Evolutionary conservation across 92 coral and sea anemone genomes (phyloP), one percentile per base, ranked within the genome.

Genomic region (Ricordea florida): DNA sequence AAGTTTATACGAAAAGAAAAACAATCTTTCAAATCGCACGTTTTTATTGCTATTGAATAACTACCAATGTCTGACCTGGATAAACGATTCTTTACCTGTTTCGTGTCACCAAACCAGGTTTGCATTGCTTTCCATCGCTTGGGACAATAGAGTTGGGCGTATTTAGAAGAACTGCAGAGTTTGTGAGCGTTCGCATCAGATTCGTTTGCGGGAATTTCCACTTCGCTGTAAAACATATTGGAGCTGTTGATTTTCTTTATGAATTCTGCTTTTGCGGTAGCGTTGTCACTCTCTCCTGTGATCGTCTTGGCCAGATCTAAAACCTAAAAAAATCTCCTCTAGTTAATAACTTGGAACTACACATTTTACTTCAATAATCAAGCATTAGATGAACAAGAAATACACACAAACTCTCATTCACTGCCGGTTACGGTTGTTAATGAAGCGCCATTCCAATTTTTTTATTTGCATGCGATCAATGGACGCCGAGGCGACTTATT

Each of bases 121-220:
- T 76, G 47, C 87, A 85, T 85, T 5, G 94, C 97, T 3, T 69
- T 60, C 87, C 85, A 85, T 28, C 97, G 72, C 2, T 76, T 71
- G 0, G 97, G 97, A 55, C 97, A 92, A 32, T 89, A 87, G 23
- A 29, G 13, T 53, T 63, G 51, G 1, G 97, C 94, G 0, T 65
- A 71, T 34, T 78, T 64, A 24, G 51, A 55, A 43, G 53, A 25
- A 52, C 34, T 72, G 34, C 97, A 92, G 2, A 70, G 56, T 22
- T 70, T 60, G 56, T 85, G 73, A 3, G 97, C 97, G 2, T 72
- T 50, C 0, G 51, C 57, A 34, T 69, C 69, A 18, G 97, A 92
- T 29, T 92, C 97, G 10, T 57, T 69, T 4, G 72, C 74, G 4
- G 97, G 97, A 17, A 92, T 81, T 2, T 50, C 51, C 30, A 49